Conservation (phyloP, 2,888 invertebrate species). For the Epirrhoe tristata region DNA sequence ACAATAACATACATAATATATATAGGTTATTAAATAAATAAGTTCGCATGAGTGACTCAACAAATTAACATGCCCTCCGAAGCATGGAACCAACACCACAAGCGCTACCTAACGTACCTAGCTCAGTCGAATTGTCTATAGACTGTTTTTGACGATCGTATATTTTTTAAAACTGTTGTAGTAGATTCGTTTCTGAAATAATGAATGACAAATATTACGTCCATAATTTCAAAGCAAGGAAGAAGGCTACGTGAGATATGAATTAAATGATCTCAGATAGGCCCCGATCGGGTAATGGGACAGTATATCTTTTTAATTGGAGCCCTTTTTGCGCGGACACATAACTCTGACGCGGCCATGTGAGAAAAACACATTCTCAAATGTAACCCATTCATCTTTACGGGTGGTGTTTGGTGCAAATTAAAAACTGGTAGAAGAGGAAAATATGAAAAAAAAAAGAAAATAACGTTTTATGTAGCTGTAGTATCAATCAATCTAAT, state of each 20-base stretch:
- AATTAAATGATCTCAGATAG: slow-evolving; percentile 73
- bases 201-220: background rate
- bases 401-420: slow-evolving; percentile 17
- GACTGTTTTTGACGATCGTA: too few relatives aligned
- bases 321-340: slow-evolving; percentile 67
- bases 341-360: slow-evolving; percentile 63
- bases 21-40: too few relatives aligned
- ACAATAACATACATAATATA: too few relatives aligned
- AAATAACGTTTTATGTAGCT: too few relatives aligned
- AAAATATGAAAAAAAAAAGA: too few relatives aligned
- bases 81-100: too few relatives aligned
- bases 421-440: background rate
- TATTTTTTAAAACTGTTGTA: too few relatives aligned
- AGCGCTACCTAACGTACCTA: too few relatives aligned
- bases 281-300: slow-evolving; percentile 66
- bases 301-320: slow-evolving; percentile 81
- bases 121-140: too few relatives aligned
- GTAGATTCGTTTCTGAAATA: background rate
- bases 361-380: slow-evolving; percentile 76
- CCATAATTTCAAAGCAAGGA: background rate
- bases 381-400: slow-evolving; percentile 74
- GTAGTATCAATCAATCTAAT: too few relatives aligned
- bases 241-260: slow-evolving; percentile 75
- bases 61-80: too few relatives aligned
- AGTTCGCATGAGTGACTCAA: too few relatives aligned